These are phyloP conservation scores for Rostratula benghalensis DNA, from an alignment of 2,113 vertebrate genomes.

Conservation along the genomic window DNA sequence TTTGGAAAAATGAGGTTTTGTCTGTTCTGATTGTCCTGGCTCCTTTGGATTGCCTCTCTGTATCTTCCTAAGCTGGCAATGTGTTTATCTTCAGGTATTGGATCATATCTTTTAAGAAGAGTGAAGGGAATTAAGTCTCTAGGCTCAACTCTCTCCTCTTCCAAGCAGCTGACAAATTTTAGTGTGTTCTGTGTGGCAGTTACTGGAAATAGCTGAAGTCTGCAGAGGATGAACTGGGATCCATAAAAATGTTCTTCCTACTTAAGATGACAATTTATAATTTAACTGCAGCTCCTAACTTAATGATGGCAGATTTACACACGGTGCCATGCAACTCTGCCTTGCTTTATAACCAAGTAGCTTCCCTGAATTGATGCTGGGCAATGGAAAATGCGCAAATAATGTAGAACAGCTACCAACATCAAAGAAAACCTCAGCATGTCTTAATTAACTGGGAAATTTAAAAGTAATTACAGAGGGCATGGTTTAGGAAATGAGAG, in stretches of 20 bases:
- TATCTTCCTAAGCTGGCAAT: neutral
- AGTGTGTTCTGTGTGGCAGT: neutral
- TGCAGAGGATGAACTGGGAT: slow-evolving; percentile 5
- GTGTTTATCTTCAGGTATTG: neutral
- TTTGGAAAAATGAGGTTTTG: neutral
- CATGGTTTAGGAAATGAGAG: neutral
- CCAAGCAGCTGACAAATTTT: neutral
- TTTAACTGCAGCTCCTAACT: neutral
- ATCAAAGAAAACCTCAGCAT: neutral
- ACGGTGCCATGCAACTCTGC: neutral
- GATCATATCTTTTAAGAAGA: slow-evolving; percentile 9
- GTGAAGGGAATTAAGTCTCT: slow-evolving; percentile 24
- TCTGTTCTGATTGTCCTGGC: neutral
- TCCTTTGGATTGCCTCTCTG: neutral
- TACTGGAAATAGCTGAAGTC: slow-evolving; percentile 47
- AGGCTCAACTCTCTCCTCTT: neutral
- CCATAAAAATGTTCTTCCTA: slow-evolving; percentile 34
- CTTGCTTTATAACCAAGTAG: neutral
- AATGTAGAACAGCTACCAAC: neutral
- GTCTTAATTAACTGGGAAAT: neutral
- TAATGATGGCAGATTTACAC: neutral
- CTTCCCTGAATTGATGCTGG: neutral
- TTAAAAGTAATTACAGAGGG: neutral
- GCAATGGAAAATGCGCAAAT: neutral
- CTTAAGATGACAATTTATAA: slow-evolving; percentile 38